These are phyloP conservation scores for Centropus unirufus DNA, from an alignment of 2,113 vertebrate species.

Conservation along the genomic window DNA sequence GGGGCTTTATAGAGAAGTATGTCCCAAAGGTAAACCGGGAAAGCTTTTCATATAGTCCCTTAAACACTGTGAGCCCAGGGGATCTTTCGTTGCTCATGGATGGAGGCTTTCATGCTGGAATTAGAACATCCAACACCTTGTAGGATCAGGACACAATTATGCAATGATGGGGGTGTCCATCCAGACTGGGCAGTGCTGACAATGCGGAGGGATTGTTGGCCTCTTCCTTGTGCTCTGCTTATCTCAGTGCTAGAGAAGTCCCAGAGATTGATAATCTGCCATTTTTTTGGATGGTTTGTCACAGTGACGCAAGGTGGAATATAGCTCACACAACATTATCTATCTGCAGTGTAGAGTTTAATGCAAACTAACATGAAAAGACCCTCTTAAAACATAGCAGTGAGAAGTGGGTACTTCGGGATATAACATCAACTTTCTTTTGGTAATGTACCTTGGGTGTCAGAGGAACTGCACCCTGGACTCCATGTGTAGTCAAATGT, in stretches of 20 bases:
- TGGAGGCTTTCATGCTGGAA: background rate
- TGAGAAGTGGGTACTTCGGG: background rate
- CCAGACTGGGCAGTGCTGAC: background rate
- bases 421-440: background rate
- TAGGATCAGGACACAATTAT: background rate
- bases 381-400: background rate
- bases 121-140: background rate
- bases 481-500: background rate
- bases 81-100: background rate
- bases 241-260: background rate
- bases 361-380: background rate
- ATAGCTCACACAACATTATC: background rate
- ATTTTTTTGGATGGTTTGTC: background rate
- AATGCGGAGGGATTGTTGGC: background rate
- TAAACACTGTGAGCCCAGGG: background rate
- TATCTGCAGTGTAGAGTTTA: background rate
- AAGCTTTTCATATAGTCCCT: background rate
- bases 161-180: accelerated
- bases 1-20: background rate
- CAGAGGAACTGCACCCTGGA: background rate
- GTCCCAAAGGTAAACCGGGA: background rate
- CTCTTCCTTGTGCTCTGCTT: background rate
- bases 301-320: background rate
- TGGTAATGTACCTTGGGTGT: background rate
- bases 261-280: background rate